Percentiles rank a stretch among this genome's conserved stretches.
Evolutionary conservation across 2,888 invertebrate genomes (phyloP).

Genomic region (Acanthosoma haemorrhoidale): DNA sequence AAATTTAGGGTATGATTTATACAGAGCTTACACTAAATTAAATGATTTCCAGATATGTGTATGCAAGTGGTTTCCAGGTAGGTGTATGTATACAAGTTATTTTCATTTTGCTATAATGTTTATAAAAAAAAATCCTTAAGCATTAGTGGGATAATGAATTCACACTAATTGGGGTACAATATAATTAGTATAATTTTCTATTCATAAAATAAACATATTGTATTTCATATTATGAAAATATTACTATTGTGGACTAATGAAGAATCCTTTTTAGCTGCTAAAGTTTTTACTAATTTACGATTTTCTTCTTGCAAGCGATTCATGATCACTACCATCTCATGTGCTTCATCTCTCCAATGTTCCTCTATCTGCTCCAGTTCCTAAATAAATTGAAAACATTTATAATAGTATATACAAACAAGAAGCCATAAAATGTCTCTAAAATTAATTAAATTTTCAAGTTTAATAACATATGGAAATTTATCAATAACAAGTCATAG

Average conservation of each 20-base stretch:
- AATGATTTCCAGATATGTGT: no score
- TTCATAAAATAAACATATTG: not conserved
- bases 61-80: no score
- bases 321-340: constrained; percentile 79
- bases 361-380: constrained; percentile 96
- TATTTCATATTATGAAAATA: not conserved
- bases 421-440: not conserved
- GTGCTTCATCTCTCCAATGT: constrained; percentile 89
- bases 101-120: no score
- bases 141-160: no score
- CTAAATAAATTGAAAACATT: constrained; percentile 53
- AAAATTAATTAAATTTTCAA: no score
- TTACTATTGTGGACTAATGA: constrained; percentile 28
- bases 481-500: no score
- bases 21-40: no score
- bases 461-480: no score
- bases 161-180: no score
- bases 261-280: constrained; percentile 44
- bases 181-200: not conserved
- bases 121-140: no score
- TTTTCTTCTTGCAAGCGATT: constrained; percentile 88
- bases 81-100: no score
- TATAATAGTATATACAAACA: not conserved
- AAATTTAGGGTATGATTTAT: no score
- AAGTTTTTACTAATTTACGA: constrained; percentile 58